These are phyloP conservation scores for Echinarachnius parma DNA, from an alignment of 53 echinoderm and acorn worm species.

Conservation along the genomic window DNA sequence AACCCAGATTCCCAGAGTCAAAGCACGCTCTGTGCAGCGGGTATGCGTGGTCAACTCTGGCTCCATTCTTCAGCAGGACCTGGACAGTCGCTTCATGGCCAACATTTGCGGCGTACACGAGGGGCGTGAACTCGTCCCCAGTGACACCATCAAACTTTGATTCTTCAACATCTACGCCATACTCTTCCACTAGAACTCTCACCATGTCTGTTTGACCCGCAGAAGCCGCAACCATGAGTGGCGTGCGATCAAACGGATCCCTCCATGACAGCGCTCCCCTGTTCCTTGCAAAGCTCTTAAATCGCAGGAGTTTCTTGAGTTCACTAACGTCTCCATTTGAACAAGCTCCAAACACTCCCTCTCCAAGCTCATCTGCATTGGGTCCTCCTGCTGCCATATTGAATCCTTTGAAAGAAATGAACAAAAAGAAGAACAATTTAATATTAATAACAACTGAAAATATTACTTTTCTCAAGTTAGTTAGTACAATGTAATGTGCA, in stretches of 20 bases:
- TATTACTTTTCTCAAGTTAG: no score
- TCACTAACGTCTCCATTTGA: neutral
- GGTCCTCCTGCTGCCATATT: constrained; percentile 21
- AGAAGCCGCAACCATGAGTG: constrained; percentile 20
- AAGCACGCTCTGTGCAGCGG: constrained; percentile 35
- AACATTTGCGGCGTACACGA: constrained; percentile 69
- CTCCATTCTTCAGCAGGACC: constrained; percentile 64
- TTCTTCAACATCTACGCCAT: constrained; percentile 19
- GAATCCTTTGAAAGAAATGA: no score
- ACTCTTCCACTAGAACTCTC: constrained; percentile 24
- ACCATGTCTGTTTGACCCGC: constrained; percentile 27
- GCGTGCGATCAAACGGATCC: constrained; percentile 33
- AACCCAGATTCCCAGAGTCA: constrained; percentile 14
- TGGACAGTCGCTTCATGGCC: constrained; percentile 75
- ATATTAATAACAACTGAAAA: no score
- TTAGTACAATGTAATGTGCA: no score
- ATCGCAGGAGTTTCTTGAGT: constrained; percentile 2
- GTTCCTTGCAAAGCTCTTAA: constrained; percentile 12
- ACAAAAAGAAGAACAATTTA: no score
- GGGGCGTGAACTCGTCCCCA: constrained; percentile 51
- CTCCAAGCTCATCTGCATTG: neutral
- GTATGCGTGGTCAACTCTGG: constrained; percentile 51
- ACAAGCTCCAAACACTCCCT: constrained; percentile 15
- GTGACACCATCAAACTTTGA: constrained; percentile 10
- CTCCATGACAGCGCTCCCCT: constrained; percentile 17